Percentiles rank a stretch among this genome's conserved stretches.
Evolutionary conservation across 2,888 invertebrate genomes (phyloP).

Genomic region (Notocelia uddmanniana): DNA sequence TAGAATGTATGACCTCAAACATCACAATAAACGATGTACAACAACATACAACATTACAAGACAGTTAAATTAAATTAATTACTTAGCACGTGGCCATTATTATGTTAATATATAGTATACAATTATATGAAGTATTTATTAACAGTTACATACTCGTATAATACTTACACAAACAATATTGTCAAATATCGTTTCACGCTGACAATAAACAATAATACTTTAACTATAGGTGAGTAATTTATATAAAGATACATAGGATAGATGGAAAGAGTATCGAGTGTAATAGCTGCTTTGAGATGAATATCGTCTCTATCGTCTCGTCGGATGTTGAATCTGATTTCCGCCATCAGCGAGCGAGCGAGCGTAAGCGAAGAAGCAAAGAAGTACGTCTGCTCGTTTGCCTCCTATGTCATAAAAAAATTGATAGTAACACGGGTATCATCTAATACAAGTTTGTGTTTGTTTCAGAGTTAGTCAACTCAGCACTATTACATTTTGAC

Average conservation of each 20-base stretch:
- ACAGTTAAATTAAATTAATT: background rate
- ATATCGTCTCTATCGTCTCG: no score
- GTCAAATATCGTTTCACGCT: background rate
- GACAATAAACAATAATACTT: slow-evolving; percentile 5
- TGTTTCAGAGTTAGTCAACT: no score
- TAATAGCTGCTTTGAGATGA: background rate
- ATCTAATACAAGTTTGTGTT: no score
- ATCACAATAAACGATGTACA: slow-evolving; percentile 19
- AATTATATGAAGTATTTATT: background rate
- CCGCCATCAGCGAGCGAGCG: no score
- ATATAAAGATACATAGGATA: background rate
- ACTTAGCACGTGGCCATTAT: background rate
- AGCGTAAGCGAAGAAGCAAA: no score
- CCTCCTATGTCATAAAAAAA: no score
- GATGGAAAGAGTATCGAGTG: background rate
- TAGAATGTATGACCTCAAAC: background rate
- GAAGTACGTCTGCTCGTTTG: no score
- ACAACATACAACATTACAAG: background rate
- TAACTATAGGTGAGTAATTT: background rate
- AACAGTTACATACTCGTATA: slow-evolving; percentile 1
- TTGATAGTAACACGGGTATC: no score
- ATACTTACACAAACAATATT: slow-evolving; percentile 34
- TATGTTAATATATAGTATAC: background rate
- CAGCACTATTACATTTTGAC: no score
- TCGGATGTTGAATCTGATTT: no score